phyloP scores from a whole-genome alignment of 2,113 vertebrate species.

The Archocentrus centrarchus region DNA sequence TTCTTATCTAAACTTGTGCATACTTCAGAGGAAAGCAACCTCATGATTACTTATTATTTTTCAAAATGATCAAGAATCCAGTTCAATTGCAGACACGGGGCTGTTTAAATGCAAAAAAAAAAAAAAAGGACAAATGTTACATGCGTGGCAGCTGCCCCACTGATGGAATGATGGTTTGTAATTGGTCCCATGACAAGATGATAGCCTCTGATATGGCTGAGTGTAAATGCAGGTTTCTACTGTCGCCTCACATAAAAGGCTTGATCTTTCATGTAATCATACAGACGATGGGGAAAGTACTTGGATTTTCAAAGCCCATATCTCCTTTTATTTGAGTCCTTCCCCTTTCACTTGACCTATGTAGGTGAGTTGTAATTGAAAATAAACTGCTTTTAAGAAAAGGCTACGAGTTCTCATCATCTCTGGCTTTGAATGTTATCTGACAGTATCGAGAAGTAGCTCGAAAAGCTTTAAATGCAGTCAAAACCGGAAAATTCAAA shows the following conservation, averaged over 20 bases:
- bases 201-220: constrained; percentile 32
- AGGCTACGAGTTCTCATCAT: neutral
- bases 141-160: neutral
- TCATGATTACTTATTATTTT: no score
- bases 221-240: constrained; percentile 5
- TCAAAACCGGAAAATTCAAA: neutral
- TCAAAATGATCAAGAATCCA: neutral
- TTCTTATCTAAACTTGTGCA: neutral
- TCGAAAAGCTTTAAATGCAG: neutral
- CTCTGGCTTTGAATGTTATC: neutral
- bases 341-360: constrained; percentile 11
- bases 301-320: constrained; percentile 23
- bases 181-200: constrained; percentile 45
- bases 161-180: neutral
- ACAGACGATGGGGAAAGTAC: neutral
- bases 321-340: constrained; percentile 26
- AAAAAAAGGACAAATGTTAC: neutral
- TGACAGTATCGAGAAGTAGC: neutral
- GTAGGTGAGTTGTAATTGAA: neutral
- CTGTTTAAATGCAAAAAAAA: neutral
- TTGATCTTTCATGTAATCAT: constrained; percentile 22
- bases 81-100: neutral
- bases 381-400: constrained; percentile 17
- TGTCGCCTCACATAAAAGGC: constrained; percentile 10
- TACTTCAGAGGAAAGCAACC: neutral